phyloP scores from a whole-genome alignment of 2,797 vertebrate species.

The Salmo trutta region DNA sequence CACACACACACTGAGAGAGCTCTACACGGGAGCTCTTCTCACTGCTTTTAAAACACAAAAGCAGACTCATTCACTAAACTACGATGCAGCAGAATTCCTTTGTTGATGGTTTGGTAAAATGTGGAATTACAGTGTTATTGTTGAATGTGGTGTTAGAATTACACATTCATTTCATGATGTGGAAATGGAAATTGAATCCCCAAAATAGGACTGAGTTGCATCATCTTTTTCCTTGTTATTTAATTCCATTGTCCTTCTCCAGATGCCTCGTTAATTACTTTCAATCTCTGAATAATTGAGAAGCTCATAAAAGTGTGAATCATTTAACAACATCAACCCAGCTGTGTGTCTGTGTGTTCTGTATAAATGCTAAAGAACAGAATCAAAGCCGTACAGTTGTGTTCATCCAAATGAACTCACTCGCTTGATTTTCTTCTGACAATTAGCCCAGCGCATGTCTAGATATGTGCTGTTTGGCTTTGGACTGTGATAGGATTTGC shows the following conservation, averaged over 20 bases:
- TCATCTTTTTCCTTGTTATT: slow-evolving; percentile 6
- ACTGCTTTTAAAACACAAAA: background rate
- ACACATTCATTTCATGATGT: slow-evolving; percentile 7
- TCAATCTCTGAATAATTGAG: slow-evolving; percentile 68
- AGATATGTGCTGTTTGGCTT: background rate
- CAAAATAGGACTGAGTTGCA: slow-evolving; percentile 8
- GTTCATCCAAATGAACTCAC: background rate
- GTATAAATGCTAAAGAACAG: background rate
- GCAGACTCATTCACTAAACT: background rate
- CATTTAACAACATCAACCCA: slow-evolving; percentile 50
- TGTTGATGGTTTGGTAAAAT: background rate
- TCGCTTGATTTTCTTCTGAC: background rate
- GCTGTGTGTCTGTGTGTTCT: slow-evolving; percentile 24
- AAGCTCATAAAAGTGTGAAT: slow-evolving; percentile 62
- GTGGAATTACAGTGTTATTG: no score
- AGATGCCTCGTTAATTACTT: slow-evolving; percentile 68
- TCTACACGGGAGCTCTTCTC: background rate
- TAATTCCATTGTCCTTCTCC: slow-evolving; percentile 49
- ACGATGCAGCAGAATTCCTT: background rate
- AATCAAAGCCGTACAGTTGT: background rate
- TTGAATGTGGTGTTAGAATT: background rate
- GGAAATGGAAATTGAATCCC: slow-evolving; percentile 18
- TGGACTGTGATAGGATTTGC: background rate
- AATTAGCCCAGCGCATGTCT: background rate
- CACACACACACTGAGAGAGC: background rate